phyloP scores from a whole-genome alignment of 2,797 vertebrate genomes.

The Cephalopachus bancanus region DNA sequence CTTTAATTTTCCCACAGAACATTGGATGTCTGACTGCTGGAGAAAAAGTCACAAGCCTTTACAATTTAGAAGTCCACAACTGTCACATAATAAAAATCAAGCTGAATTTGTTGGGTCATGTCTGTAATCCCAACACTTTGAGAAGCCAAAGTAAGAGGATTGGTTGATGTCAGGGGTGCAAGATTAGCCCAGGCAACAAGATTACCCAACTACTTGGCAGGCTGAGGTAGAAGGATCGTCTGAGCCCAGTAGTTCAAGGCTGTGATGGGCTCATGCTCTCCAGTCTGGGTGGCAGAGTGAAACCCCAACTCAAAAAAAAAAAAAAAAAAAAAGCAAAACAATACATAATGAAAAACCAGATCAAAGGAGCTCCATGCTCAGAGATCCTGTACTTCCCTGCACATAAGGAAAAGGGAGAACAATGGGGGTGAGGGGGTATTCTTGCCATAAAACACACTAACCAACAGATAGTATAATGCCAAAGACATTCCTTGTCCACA shows the following conservation, averaged over 20 bases:
- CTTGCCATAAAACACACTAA: background rate
- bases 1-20: conserved; percentile 22
- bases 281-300: too few relatives aligned
- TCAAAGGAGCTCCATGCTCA: background rate
- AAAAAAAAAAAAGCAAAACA: too few relatives aligned
- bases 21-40: background rate
- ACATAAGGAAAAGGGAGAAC: background rate
- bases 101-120: too few relatives aligned
- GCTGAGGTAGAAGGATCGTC: too few relatives aligned
- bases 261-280: too few relatives aligned
- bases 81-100: background rate
- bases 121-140: too few relatives aligned
- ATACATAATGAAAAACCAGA: background rate
- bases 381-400: background rate
- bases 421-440: background rate
- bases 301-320: too few relatives aligned
- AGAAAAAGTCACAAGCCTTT: background rate
- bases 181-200: too few relatives aligned
- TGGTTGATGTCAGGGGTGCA: too few relatives aligned
- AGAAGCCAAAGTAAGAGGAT: too few relatives aligned
- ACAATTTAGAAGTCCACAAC: background rate
- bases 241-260: too few relatives aligned
- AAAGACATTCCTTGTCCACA: conserved; percentile 60
- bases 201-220: too few relatives aligned
- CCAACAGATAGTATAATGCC: conserved; percentile 54